Percentiles rank a stretch among this genome's conserved stretches.
phyloP scores from a whole-genome alignment of 2,113 vertebrate genomes.

The Nesogale talazaci region DNA sequence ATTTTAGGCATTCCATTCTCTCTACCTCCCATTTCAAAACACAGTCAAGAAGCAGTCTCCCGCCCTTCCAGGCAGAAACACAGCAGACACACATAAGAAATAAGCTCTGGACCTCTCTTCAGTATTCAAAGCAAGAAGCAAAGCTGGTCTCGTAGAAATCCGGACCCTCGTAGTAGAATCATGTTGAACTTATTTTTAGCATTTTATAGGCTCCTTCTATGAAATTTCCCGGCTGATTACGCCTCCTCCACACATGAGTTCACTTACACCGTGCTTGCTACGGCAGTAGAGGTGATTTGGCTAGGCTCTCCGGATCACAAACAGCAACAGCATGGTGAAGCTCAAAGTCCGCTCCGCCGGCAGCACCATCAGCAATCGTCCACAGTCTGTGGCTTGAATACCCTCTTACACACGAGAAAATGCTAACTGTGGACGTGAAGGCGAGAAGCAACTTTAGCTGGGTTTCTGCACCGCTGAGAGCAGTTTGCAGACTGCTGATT shows the following conservation, averaged over 20 bases:
- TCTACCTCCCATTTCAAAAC: constrained; percentile 84
- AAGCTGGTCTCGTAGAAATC: constrained; percentile 79
- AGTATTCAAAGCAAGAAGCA: constrained; percentile 83
- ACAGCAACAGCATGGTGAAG: constrained; percentile 79
- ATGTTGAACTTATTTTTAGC: constrained; percentile 83
- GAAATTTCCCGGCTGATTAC: constrained; percentile 80
- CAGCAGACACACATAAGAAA: constrained; percentile 82
- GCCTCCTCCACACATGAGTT: constrained; percentile 82
- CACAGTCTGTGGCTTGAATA: constrained; percentile 70
- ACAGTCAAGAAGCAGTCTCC: constrained; percentile 80
- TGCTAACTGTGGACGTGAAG: constrained; percentile 70
- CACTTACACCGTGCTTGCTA: constrained; percentile 82
- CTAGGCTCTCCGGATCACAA: constrained; percentile 80
- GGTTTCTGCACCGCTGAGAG: constrained; percentile 74
- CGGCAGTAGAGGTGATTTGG: constrained; percentile 82
- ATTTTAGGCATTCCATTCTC: constrained; percentile 81
- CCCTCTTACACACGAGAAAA: constrained; percentile 68
- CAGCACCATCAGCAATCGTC: constrained; percentile 73
- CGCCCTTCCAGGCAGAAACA: constrained; percentile 79
- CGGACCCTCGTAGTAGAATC: constrained; percentile 82
- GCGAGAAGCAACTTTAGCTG: constrained; percentile 81
- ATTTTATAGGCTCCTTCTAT: constrained; percentile 81
- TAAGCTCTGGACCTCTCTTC: constrained; percentile 75
- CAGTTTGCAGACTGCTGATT: constrained; percentile 77
- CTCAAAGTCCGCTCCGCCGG: constrained; percentile 73